Conservation (phyloP, 2,797 vertebrate genomes). For the Semaprochilodus insignis region DNA sequence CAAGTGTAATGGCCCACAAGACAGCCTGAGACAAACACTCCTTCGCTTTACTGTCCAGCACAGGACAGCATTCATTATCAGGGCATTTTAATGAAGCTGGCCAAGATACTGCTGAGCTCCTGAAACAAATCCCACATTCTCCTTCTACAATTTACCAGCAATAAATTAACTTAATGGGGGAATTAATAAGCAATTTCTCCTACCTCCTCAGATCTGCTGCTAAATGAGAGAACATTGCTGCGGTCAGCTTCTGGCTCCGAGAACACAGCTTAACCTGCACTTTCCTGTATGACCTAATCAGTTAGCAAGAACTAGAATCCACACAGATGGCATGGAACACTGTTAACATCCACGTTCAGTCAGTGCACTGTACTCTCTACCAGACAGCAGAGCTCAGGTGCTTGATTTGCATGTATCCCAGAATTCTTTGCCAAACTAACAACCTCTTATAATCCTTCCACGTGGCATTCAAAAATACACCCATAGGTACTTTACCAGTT, state of each 20-base stretch:
- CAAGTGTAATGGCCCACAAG: neutral
- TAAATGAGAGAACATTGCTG: neutral
- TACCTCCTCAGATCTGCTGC: neutral
- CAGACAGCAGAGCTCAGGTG: too few relatives aligned
- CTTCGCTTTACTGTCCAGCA: neutral
- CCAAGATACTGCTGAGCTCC: neutral
- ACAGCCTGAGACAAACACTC: neutral
- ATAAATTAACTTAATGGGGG: neutral
- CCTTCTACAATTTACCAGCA: neutral
- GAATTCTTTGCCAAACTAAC: too few relatives aligned
- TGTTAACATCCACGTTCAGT: too few relatives aligned
- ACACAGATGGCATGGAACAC: too few relatives aligned
- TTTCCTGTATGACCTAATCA: too few relatives aligned
- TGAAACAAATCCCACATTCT: too few relatives aligned
- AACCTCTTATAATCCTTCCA: too few relatives aligned
- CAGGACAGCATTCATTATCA: neutral
- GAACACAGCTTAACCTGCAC: neutral
- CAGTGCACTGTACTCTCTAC: too few relatives aligned
- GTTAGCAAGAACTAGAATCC: too few relatives aligned
- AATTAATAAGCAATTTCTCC: neutral
- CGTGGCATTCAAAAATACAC: too few relatives aligned
- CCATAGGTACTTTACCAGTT: too few relatives aligned
- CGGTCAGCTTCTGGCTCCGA: neutral
- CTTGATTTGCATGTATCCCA: too few relatives aligned
- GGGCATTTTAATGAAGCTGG: neutral